Percentiles rank a stretch among this genome's conserved stretches.
phyloP scores from a whole-genome alignment of 2,888 invertebrate genomes.

The Platynereis dumerilii region DNA sequence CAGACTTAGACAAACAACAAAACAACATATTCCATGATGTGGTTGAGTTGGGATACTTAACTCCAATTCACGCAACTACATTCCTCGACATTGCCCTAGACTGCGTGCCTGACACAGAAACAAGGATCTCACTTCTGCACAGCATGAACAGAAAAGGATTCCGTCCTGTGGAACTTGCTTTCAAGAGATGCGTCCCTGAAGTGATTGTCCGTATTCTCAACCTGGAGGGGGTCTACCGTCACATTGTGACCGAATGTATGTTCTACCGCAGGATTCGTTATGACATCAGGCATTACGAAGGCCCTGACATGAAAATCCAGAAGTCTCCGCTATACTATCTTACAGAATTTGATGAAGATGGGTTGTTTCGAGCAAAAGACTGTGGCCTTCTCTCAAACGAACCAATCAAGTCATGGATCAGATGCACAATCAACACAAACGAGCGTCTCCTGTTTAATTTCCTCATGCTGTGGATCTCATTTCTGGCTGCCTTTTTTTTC shows the following conservation, averaged over 20 bases:
- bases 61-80: neutral
- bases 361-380: neutral
- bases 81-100: neutral
- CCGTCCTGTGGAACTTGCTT: conserved; percentile 1
- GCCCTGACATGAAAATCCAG: neutral
- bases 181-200: neutral
- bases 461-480: neutral
- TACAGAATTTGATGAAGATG: neutral
- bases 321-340: conserved; percentile 1
- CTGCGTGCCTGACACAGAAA: neutral
- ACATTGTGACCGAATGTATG: neutral
- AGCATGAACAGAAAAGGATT: neutral
- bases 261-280: neutral
- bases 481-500: neutral
- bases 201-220: neutral
- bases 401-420: conserved; percentile 5
- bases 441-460: neutral
- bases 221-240: neutral
- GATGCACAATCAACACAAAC: neutral
- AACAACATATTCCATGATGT: conserved; percentile 3
- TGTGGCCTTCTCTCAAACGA: neutral
- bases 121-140: neutral
- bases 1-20: no score
- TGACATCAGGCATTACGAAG: conserved; percentile 2
- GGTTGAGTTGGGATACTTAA: neutral